A percentile compares a stretch with the other conserved stretches of the same genome.
These are phyloP conservation scores for Candidula unifasciata DNA, from an alignment of 2,888 invertebrate genomes.

Conservation along the genomic window DNA sequence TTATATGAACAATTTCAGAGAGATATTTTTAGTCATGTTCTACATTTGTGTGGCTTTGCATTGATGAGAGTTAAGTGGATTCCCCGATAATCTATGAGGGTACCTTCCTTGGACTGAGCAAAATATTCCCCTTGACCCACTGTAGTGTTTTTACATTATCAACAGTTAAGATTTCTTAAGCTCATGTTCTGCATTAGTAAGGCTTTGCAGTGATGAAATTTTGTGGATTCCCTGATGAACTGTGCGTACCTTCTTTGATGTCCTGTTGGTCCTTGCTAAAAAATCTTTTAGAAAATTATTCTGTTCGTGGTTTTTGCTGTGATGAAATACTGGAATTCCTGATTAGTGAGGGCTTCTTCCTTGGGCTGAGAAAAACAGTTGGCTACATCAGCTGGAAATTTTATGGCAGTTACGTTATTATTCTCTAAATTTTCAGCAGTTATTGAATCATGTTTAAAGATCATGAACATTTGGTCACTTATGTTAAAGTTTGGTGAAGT, in stretches of 20 bases:
- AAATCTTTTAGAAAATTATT: neutral
- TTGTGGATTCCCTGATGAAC: constrained; percentile 17
- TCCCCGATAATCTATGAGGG: neutral
- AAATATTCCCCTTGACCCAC: no score
- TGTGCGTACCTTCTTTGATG: constrained; percentile 44
- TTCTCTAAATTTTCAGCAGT: no score
- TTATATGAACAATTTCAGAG: neutral
- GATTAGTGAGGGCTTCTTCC: constrained; percentile 44
- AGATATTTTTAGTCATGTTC: neutral
- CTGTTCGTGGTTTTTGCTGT: constrained; percentile 12
- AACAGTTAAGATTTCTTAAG: no score
- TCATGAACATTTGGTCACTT: no score
- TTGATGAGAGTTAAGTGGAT: neutral
- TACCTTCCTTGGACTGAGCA: constrained; percentile 46
- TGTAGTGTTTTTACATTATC: no score
- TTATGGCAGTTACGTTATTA: no score
- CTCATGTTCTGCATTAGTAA: neutral
- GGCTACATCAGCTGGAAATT: no score
- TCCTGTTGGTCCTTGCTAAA: no score
- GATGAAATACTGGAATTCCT: constrained; percentile 39
- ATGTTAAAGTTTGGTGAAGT: no score
- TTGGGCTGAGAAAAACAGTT: constrained; percentile 44
- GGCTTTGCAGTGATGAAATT: constrained; percentile 35
- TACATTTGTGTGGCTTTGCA: neutral
- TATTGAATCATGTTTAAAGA: no score